Conservation (phyloP, 1,140 invertebrate species). For the Drosophila navojoa region DNA sequence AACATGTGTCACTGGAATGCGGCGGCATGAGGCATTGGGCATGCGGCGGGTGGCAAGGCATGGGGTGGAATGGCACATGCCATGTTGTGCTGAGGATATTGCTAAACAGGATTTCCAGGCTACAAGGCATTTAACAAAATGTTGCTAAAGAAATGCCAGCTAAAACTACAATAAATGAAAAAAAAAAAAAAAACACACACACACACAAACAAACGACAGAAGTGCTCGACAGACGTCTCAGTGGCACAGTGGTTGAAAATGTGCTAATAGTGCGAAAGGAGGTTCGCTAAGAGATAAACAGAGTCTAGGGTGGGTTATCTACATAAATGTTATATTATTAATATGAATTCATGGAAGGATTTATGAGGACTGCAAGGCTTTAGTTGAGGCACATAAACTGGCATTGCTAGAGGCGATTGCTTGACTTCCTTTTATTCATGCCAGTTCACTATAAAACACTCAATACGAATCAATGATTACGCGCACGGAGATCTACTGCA, state of each 20-base stretch:
- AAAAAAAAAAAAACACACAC: slow-evolving; percentile 45
- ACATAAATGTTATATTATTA: neutral
- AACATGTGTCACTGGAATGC: slow-evolving; percentile 17
- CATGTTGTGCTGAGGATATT: slow-evolving; percentile 61
- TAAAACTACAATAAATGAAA: slow-evolving; percentile 2
- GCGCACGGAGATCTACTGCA: too few relatives aligned
- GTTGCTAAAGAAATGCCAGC: slow-evolving; percentile 54
- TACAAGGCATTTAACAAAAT: slow-evolving; percentile 68
- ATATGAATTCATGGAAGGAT: neutral
- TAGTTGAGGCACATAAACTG: too few relatives aligned
- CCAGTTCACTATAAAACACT: too few relatives aligned
- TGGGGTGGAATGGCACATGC: slow-evolving; percentile 20
- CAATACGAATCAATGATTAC: too few relatives aligned
- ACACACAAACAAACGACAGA: slow-evolving; percentile 4
- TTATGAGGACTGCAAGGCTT: too few relatives aligned
- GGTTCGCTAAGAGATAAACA: too few relatives aligned
- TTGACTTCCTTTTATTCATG: too few relatives aligned
- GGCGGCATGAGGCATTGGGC: neutral
- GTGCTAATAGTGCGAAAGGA: neutral
- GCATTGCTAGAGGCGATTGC: too few relatives aligned
- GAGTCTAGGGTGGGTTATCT: too few relatives aligned
- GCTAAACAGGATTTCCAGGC: slow-evolving; percentile 77
- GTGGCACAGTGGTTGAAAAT: slow-evolving; percentile 37
- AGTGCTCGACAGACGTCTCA: slow-evolving; percentile 31
- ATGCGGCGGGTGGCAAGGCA: neutral